Base-by-base conservation (phyloP, 1,140 invertebrate genomes). In the Zeugodacus cucurbitae region DNA sequence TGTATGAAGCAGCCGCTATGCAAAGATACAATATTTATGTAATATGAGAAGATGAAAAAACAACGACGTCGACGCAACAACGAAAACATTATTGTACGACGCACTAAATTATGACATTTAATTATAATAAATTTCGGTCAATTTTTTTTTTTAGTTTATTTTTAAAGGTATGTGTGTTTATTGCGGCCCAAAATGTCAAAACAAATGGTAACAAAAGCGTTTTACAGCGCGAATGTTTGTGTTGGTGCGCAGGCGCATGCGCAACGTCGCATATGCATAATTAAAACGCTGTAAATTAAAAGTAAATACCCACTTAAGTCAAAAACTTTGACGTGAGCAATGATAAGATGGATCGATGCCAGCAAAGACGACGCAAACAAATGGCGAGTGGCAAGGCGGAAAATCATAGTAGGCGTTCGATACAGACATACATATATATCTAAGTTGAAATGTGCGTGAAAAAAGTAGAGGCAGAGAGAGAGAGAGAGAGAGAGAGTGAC, bases 51-150 rank as follows among this genome's bases (percentile, higher is more conserved):
- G 4, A 2, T 1, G 20, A 17, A 29, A 22, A 74, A n/a, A 70
- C 64, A 41, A 54, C n/a, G n/a, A n/a, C n/a, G n/a, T n/a, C n/a
- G n/a, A n/a, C n/a, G n/a, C n/a, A n/a, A n/a, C n/a, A n/a, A 74
- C 7, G 32, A 82, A 82, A 82, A 82, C 10, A 44, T n/a, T n/a
- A n/a, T n/a, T n/a, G n/a, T n/a, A 26, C 74, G 5, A 22, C 74
- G 34, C 34, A 54, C n/a, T 86, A 32, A 86, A 54, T 86, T 86
- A 48, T 86, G 67, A 74, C 67, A 74, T 74, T 74, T 74, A 74
- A 74, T 74, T 74, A 74, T 41, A 74, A 74, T 74, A 74, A 74
- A 74, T 74, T 74, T 74, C 41, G 34, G 34, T 14, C 17, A 32
- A 74, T 41, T 22, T 74, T 2, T 74, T n/a, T n/a, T n/a, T n/a